Conservation (phyloP, 2,888 invertebrate genomes). For the Maniola hyperantus region DNA sequence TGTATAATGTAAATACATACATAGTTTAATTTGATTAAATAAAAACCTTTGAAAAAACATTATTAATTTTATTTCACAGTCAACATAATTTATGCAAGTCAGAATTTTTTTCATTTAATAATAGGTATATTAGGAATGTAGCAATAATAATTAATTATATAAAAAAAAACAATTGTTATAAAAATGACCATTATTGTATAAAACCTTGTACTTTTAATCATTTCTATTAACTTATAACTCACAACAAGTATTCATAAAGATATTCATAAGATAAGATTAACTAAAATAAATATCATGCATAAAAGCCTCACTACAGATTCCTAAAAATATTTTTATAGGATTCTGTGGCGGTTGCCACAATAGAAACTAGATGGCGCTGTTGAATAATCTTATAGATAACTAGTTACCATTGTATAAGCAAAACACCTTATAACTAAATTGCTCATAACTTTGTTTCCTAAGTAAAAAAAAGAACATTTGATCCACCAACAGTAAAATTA, state of each 20-base stretch:
- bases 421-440: slow-evolving; percentile 8
- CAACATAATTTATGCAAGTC: slow-evolving; percentile 20
- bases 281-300: not conserved
- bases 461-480: slow-evolving; percentile 15
- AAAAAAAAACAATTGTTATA: slow-evolving; percentile 19
- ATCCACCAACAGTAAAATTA: slow-evolving; percentile 5
- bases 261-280: slow-evolving; percentile 8
- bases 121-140: slow-evolving; percentile 29
- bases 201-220: slow-evolving; percentile 10
- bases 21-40: not conserved
- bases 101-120: slow-evolving; percentile 18
- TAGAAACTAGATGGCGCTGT: too few species aligned
- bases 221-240: not conserved
- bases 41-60: slow-evolving; percentile 2
- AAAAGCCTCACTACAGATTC: not conserved
- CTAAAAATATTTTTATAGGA: not conserved
- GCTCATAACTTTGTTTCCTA: slow-evolving; percentile 6
- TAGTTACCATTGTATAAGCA: slow-evolving; percentile 3
- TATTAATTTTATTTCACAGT: slow-evolving; percentile 10
- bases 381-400: too few species aligned
- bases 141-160: slow-evolving; percentile 10
- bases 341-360: too few species aligned
- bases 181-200: slow-evolving; percentile 1
- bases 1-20: too few species aligned
- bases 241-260: not conserved